A percentile compares a stretch with the other conserved stretches of the same genome.
Evolutionary conservation across 2,113 vertebrate genomes (phyloP).

Genomic region (Castor canadensis): DNA sequence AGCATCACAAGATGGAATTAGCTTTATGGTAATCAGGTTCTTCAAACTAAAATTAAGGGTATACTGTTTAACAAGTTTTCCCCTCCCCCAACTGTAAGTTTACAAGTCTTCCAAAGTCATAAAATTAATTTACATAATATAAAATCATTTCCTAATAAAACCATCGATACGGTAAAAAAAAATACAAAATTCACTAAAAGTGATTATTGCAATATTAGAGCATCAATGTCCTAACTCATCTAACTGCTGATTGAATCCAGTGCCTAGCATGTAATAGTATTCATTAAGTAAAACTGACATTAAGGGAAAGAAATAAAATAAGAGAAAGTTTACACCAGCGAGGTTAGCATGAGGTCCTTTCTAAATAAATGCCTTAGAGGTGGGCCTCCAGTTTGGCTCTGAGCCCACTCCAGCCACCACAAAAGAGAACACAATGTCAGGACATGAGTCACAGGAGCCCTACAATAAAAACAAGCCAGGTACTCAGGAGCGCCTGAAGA

Average conservation of each 20-base stretch:
- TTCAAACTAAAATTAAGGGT: conserved; percentile 35
- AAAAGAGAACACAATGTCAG: background rate
- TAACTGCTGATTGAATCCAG: background rate
- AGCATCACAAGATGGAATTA: background rate
- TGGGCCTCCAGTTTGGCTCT: background rate
- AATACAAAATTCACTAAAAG: conserved; percentile 24
- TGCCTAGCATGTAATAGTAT: background rate
- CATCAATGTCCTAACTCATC: background rate
- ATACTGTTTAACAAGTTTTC: background rate
- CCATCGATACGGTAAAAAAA: background rate
- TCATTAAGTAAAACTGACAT: conserved; percentile 42
- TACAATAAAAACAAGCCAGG: conserved; percentile 39
- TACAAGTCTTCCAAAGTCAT: background rate
- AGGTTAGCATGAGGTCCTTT: conserved; percentile 7
- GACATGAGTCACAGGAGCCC: background rate
- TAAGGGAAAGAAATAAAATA: conserved; percentile 8
- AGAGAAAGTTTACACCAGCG: background rate
- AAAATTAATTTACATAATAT: background rate
- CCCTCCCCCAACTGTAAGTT: background rate
- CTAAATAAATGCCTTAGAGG: conserved; percentile 19
- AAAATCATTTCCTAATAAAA: too few relatives aligned
- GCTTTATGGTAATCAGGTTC: conserved; percentile 12
- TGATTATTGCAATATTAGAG: background rate
- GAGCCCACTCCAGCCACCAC: background rate
- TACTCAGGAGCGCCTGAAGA: conserved; percentile 15